Evolutionary conservation across 1,140 invertebrate genomes (phyloP), one percentile per base, ranked within the genome.

Genomic region (Ceratosolen solmsi): DNA sequence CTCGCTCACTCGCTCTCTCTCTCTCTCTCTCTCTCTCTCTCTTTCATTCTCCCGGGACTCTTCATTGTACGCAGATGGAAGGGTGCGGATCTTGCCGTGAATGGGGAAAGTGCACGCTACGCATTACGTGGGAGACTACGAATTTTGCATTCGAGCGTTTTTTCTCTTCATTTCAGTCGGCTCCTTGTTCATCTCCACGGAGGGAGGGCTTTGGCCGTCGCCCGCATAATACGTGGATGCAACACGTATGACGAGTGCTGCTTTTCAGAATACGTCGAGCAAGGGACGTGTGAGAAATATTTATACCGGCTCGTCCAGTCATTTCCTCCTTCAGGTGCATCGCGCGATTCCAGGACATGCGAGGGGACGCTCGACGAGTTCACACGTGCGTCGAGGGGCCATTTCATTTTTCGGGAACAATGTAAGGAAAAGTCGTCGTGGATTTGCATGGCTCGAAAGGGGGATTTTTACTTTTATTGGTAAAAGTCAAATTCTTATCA

Each of bases 61-160:
- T 2, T 27, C 60, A 65, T 65, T 65, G 60, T 65, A 36, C 27
- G 30, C 11, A 11, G 30, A 36, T 22, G 60, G 49, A 73, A 73
- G 71, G 49, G 71, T 73, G 15, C 71, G 41, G 71, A 73, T 73
- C 25, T 73, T 54, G 8, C 22, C 49, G 15, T 33, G n/a, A 84
- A 86, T 83, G 73, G 79, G 72, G 77, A 38, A 72, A 82, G 58
- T 41, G 33, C 30, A 33, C 11, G 30, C 27, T 76, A 71, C 60
- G 73, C 79, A 74, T 70, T 54, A 81, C 80, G 63, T 80, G 72
- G 78, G 77, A 71, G 38, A 36, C 81, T 79, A 72, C 60, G 82
- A 84, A 85, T 85, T 85, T 82, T 71, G 83, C 83, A 87, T 86
- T 85, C 84, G 80, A 84, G 54, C 83, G 68, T 83, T 83, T 82